These are phyloP conservation scores for Cataglyphis livida DNA, from an alignment of 2,888 invertebrate genomes.

Conservation along the genomic window DNA sequence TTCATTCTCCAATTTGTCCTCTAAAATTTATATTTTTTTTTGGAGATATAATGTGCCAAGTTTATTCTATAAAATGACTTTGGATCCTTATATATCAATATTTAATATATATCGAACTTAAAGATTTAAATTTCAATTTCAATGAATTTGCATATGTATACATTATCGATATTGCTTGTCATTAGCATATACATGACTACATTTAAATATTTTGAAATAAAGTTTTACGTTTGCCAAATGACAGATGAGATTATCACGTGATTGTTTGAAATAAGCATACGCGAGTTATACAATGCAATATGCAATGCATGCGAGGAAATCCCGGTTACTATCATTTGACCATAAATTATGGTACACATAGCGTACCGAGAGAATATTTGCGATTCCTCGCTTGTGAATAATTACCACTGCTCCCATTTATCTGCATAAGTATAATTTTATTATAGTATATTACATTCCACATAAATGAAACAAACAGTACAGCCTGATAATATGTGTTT, in stretches of 20 bases:
- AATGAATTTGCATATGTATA: neutral
- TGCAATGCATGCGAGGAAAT: conserved; percentile 63
- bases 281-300: conserved; percentile 56
- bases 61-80: neutral
- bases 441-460: conserved; percentile 57
- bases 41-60: neutral
- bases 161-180: neutral
- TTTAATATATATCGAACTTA: neutral
- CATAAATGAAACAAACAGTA: conserved; percentile 60
- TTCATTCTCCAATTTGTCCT: neutral
- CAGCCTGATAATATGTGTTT: neutral
- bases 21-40: neutral
- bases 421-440: conserved; percentile 73
- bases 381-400: conserved; percentile 72
- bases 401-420: conserved; percentile 69
- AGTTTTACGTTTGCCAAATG: neutral
- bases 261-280: conserved; percentile 64
- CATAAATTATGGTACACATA: conserved; percentile 67
- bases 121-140: neutral
- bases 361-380: conserved; percentile 67
- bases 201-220: neutral
- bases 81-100: neutral
- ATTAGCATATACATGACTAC: neutral
- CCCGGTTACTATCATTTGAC: conserved; percentile 68
- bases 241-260: conserved; percentile 66